Conservation (phyloP, 2,797 vertebrate genomes). For the Thripadectes ignobilis region DNA sequence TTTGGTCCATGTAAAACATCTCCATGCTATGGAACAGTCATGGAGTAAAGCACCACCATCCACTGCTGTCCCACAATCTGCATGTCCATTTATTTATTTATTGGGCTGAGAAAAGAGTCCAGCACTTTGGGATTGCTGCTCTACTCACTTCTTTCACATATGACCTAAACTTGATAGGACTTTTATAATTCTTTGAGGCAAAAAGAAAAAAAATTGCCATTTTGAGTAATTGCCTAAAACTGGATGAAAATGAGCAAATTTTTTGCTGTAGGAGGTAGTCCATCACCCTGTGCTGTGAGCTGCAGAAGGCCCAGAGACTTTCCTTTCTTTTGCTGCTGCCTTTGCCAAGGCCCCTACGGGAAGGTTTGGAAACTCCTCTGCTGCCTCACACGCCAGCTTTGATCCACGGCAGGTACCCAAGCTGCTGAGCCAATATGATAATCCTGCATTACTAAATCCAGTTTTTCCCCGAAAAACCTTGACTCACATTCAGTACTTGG, state of each 20-base stretch:
- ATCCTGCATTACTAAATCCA: conserved; percentile 29
- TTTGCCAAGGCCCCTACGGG: not conserved
- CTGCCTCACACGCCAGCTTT: not conserved
- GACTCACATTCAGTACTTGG: not conserved
- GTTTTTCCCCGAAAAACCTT: not conserved
- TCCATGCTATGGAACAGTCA: not conserved
- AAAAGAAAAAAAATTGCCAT: not conserved
- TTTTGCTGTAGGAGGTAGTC: not conserved
- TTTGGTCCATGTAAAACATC: not conserved
- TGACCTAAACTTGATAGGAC: not conserved
- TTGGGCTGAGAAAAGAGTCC: not conserved
- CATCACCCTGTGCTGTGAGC: not conserved
- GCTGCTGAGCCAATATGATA: not conserved
- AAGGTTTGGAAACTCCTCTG: not conserved
- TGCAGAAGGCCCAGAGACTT: not conserved
- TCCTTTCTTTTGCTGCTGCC: not conserved
- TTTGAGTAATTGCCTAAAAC: not conserved
- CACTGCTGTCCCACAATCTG: not conserved
- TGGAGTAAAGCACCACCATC: not conserved
- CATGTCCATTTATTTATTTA: not conserved
- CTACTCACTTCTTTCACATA: not conserved
- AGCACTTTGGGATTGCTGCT: not conserved
- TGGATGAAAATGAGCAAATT: not conserved
- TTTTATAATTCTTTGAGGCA: not conserved
- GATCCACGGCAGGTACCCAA: not conserved